Evolutionary conservation across 1,140 invertebrate species (phyloP).

Genomic region (Oncopeltus fasciatus): DNA sequence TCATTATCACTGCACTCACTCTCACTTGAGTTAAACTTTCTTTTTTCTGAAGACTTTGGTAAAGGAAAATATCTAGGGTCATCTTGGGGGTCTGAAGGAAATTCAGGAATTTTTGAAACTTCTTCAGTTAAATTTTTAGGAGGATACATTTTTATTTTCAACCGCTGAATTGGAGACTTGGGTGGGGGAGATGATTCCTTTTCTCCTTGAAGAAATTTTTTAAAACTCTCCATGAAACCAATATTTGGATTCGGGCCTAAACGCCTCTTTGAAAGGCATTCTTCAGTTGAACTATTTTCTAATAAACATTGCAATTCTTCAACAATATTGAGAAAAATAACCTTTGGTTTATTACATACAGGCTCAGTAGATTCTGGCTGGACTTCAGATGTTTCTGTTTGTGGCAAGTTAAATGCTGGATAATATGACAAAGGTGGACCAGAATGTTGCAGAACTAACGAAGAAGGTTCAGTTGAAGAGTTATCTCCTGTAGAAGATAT

Average conservation of each 20-base stretch:
- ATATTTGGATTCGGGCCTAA: slow-evolving; percentile 26
- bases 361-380: background rate
- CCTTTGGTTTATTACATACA: slow-evolving; percentile 55
- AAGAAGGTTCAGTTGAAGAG: slow-evolving; percentile 39
- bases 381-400: no score
- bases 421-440: slow-evolving; percentile 47
- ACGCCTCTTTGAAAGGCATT: slow-evolving; percentile 1
- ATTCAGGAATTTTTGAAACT: slow-evolving; percentile 15
- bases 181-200: slow-evolving; percentile 63
- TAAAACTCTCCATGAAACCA: slow-evolving; percentile 69
- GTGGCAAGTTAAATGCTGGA: slow-evolving; percentile 47
- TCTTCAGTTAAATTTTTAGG: slow-evolving; percentile 14
- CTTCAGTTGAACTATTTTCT: slow-evolving; percentile 27
- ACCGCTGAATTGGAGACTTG: background rate
- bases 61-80: slow-evolving; percentile 58
- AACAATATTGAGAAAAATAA: slow-evolving; percentile 71
- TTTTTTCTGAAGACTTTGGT: slow-evolving; percentile 50
- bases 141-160: slow-evolving; percentile 16
- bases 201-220: slow-evolving; percentile 70
- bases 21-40: slow-evolving; percentile 41
- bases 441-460: no score
- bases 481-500: slow-evolving; percentile 38
- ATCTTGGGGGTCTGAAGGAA: slow-evolving; percentile 34
- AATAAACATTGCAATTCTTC: slow-evolving; percentile 65
- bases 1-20: slow-evolving; percentile 35